phyloP scores from a whole-genome alignment of 2,113 vertebrate genomes.

The Toxostoma redivivum region DNA sequence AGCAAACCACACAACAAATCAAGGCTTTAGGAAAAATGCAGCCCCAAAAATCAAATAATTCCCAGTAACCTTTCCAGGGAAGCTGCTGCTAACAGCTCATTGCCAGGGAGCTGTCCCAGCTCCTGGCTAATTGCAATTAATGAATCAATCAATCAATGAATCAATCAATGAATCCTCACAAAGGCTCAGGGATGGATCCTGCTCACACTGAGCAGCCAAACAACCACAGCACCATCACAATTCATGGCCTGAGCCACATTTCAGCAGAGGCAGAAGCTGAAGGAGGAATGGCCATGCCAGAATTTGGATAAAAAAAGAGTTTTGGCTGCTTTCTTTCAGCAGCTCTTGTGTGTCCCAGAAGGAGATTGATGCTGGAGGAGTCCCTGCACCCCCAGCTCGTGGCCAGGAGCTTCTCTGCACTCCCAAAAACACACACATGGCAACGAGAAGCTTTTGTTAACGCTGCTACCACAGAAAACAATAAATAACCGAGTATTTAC shows the following conservation, averaged over 20 bases:
- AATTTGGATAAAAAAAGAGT: not conserved
- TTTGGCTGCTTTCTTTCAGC: not conserved
- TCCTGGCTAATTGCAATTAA: too few species aligned
- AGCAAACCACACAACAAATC: not conserved
- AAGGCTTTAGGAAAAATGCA: not conserved
- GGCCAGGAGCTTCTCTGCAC: not conserved
- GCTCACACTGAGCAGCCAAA: not conserved
- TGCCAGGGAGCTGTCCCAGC: too few species aligned
- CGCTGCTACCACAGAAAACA: not conserved
- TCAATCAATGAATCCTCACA: too few species aligned
- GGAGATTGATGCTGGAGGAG: not conserved
- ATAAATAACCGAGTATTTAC: not conserved
- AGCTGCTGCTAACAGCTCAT: too few species aligned
- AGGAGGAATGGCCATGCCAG: not conserved
- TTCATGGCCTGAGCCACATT: not conserved
- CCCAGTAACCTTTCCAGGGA: too few species aligned
- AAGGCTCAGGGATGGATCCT: too few species aligned
- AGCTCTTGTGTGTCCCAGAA: not conserved
- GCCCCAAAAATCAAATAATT: not conserved
- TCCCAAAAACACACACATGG: not conserved
- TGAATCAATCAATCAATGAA: too few species aligned
- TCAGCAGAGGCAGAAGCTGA: not conserved
- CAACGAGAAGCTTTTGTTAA: not conserved
- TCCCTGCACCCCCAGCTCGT: not conserved
- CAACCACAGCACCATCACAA: too few species aligned